These are phyloP conservation scores for Amiota communis DNA, from an alignment of 2,888 invertebrate species.

Conservation along the genomic window DNA sequence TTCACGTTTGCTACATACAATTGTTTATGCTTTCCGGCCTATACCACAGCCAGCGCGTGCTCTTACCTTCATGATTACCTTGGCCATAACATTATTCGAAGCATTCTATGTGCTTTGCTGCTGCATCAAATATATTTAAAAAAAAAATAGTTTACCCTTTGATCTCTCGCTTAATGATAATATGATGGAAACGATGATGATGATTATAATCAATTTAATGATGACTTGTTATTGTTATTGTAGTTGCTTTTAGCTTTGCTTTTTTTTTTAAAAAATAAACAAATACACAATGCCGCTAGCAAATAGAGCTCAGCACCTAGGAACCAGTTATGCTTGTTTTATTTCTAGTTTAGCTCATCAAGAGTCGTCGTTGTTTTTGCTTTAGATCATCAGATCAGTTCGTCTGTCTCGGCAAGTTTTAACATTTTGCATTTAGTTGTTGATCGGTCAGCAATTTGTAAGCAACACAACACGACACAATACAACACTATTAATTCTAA, in stretches of 20 bases:
- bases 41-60: slow-evolving; percentile 77
- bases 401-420: too few species aligned
- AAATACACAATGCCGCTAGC: neutral
- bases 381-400: too few species aligned
- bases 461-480: neutral
- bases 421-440: neutral
- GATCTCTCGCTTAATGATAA: too few species aligned
- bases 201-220: neutral
- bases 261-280: slow-evolving; percentile 2
- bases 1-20: slow-evolving; percentile 77
- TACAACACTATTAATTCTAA: neutral
- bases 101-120: slow-evolving; percentile 69
- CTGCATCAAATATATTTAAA: slow-evolving; percentile 52
- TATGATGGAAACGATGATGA: neutral
- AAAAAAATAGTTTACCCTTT: too few species aligned
- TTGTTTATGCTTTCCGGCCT: slow-evolving; percentile 77
- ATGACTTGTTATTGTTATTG: neutral
- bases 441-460: neutral
- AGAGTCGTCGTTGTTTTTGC: too few species aligned
- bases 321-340: slow-evolving; percentile 55
- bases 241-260: neutral
- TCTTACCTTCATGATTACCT: slow-evolving; percentile 73
- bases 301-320: slow-evolving; percentile 29
- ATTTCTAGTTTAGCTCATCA: neutral
- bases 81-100: slow-evolving; percentile 74